Percentiles rank a stretch among this genome's conserved stretches.
phyloP scores from a whole-genome alignment of 2,113 vertebrate species.

The rabbit (Oryctolagus cuniculus) region mOryCun1.1 NC_091445.1:51184001-51184500 shows the following conservation, averaged over 20 bases:
- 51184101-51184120: too few species aligned
- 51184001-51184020: too few species aligned
- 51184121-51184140: too few species aligned
- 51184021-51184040: too few species aligned
- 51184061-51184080: too few species aligned
- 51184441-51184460: background rate
- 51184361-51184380: background rate
- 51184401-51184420: background rate
- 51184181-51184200: background rate
- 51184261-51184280: background rate
- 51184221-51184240: background rate
- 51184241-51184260: background rate
- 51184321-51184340: background rate
- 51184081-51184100: too few species aligned
- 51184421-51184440: background rate
- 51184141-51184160: background rate
- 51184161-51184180: background rate
- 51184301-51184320: background rate
- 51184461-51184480: background rate
- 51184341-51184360: background rate
- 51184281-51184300: background rate
- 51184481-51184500: background rate
- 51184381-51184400: background rate
- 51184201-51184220: background rate
- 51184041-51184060: too few species aligned